Evolutionary conservation across 2,888 invertebrate species (phyloP).

Genomic region (Cosmorhoe ocellata): DNA sequence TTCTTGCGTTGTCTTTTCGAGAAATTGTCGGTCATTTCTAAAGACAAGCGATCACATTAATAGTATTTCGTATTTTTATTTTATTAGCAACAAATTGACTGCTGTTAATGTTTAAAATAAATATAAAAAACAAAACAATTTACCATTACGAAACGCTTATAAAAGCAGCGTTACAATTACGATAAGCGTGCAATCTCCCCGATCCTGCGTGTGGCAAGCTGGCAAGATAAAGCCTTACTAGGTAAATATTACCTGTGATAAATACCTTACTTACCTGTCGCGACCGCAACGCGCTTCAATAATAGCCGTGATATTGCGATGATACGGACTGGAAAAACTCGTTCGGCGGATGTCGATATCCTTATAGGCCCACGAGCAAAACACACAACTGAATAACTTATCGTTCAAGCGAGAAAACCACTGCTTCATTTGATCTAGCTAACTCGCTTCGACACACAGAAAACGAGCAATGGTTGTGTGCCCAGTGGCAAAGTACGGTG

Average conservation of each 20-base stretch:
- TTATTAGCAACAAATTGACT: too few relatives aligned
- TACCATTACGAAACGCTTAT: conserved; percentile 16
- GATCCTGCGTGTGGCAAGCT: conserved; percentile 44
- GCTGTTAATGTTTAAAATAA: not conserved
- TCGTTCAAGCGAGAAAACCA: conserved; percentile 37
- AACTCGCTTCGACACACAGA: too few relatives aligned
- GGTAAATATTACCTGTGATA: conserved; percentile 75
- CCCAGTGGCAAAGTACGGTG: conserved; percentile 31
- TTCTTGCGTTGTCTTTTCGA: not conserved
- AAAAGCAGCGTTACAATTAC: conserved; percentile 35
- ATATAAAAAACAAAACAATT: conserved; percentile 20
- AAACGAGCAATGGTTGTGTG: conserved; percentile 46
- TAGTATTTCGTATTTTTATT: too few relatives aligned
- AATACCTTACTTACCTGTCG: conserved; percentile 80
- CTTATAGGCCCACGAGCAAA: conserved; percentile 66
- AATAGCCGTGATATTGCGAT: conserved; percentile 82
- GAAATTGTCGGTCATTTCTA: not conserved
- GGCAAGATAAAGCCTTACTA: conserved; percentile 54
- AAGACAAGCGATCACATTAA: not conserved
- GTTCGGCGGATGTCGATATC: conserved; percentile 81
- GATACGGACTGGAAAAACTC: conserved; percentile 82
- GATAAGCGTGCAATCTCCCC: conserved; percentile 53
- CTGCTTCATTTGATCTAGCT: conserved; percentile 29
- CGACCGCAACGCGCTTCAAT: conserved; percentile 78
- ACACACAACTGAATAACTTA: conserved; percentile 36